Evolutionary conservation across 2,113 vertebrate species (phyloP).

Genomic region (Sigmodon hispidus): DNA sequence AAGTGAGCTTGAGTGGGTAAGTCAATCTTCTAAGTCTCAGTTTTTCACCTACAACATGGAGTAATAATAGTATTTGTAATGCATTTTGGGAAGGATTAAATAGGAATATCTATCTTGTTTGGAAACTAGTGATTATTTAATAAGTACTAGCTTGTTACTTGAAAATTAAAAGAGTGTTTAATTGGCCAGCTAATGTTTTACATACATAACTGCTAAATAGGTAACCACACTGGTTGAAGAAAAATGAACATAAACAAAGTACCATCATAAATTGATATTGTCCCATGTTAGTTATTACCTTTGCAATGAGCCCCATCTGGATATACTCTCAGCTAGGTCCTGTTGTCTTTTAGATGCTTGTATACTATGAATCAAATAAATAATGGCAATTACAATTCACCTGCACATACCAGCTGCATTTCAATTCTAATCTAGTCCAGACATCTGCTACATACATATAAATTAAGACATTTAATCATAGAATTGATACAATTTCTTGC

Average conservation of each 20-base stretch:
- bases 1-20: not conserved
- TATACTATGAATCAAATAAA: conserved; percentile 19
- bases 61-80: not conserved
- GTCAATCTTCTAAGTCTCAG: not conserved
- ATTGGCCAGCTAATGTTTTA: not conserved
- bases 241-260: conserved; percentile 45
- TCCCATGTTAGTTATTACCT: not conserved
- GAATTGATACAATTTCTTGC: not conserved
- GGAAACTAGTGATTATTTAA: conserved; percentile 1
- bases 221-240: not conserved
- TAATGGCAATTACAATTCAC: conserved; percentile 13
- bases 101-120: conserved; percentile 23
- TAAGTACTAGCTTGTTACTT: conserved; percentile 23
- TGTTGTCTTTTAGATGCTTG: not conserved
- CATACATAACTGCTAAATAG: not conserved
- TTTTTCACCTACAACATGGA: conserved; percentile 26
- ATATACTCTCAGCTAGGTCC: not conserved
- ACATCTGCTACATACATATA: not conserved
- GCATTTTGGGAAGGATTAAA: conserved; percentile 18
- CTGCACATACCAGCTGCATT: not conserved
- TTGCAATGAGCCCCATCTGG: conserved; percentile 9
- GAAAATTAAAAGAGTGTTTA: not conserved
- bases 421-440: not conserved
- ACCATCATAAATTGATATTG: not conserved
- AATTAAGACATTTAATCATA: conserved; percentile 41